Evolutionary conservation across 2,888 invertebrate genomes (phyloP), one percentile per base, ranked within the genome.

Genomic region (Lithophane leautieri): DNA sequence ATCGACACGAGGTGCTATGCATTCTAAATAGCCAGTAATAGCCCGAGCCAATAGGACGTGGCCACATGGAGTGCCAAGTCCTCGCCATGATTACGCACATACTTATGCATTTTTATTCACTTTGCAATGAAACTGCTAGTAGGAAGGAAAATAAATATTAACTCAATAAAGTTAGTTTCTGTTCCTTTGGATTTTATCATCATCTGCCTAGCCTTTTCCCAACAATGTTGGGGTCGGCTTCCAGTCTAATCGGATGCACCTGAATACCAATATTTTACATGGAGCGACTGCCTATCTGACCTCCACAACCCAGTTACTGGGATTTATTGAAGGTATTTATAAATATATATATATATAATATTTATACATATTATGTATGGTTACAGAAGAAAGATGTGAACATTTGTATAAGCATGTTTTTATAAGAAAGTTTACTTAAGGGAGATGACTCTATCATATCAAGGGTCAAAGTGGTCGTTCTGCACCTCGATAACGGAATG

Each of bases 21-120:
- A 60, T 80, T 47, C 6, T 60, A n/a, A 80, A 22, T 34, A 73
- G 14, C 14, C 34, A 52, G 12, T 52, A 34, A 28, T 2, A n/a
- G 52, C 22, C 4, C 11, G 50, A 28, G 19, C 50, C 56, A 44
- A 60, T 16, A 28, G n/a, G 19, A n/a, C 70, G 16, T 25, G n/a
- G 40, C 19, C 40, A 12, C 40, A 4, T 14, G n/a, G 16, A 28
- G 80, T 44, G 58, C 25, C 63, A 80, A 65, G n/a, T 72, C 44
- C 28, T 54, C n/a, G 28, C 25, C 63, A 14, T 58, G 16, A 65
- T 34, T 25, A 52, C 42, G 19, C 19, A 60, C 40, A 72, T 80
- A 52, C 34, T 34, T 22, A 50, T 42, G 56, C 56, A 25, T 22
- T 77, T 65, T 77, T 61, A 78, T 67, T 76, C 22, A 54, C 60